Percentiles rank a stretch among this genome's conserved stretches.
Evolutionary conservation across 2,797 vertebrate species (phyloP).

Genomic region (Prionace glauca): DNA sequence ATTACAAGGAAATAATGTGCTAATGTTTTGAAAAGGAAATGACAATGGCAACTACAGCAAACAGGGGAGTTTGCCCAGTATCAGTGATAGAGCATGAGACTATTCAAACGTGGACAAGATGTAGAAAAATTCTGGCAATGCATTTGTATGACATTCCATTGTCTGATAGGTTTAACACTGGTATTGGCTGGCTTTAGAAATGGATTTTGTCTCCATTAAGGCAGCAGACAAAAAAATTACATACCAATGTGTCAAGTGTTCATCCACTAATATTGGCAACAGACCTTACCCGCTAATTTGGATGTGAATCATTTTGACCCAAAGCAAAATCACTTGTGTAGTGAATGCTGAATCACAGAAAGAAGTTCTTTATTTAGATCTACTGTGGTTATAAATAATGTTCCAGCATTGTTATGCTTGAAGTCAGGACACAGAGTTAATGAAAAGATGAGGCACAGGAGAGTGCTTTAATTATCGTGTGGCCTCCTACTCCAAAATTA

Average conservation of each 20-base stretch:
- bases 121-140: not conserved
- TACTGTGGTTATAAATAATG: slow-evolving; percentile 5
- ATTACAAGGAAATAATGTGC: not conserved
- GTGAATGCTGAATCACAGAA: not conserved
- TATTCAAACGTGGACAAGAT: not conserved
- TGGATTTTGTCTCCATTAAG: not conserved
- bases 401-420: not conserved
- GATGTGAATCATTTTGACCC: not conserved
- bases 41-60: not conserved
- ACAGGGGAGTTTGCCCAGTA: not conserved
- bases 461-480: slow-evolving; percentile 12
- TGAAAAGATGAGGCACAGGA: slow-evolving; percentile 5
- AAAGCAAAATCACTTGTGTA: not conserved
- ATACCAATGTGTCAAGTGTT: not conserved
- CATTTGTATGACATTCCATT: not conserved
- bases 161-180: not conserved
- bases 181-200: not conserved
- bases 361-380: not conserved
- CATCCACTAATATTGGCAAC: not conserved
- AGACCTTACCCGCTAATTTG: not conserved
- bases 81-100: not conserved
- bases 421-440: not conserved
- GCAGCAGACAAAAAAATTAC: not conserved
- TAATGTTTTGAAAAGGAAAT: not conserved
- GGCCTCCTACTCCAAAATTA: slow-evolving; percentile 8